Percentiles rank a stretch among this genome's conserved stretches.
These are phyloP conservation scores for Sebastes taczanowskii DNA, from an alignment of 2,797 vertebrate species.

Conservation along the genomic window DNA sequence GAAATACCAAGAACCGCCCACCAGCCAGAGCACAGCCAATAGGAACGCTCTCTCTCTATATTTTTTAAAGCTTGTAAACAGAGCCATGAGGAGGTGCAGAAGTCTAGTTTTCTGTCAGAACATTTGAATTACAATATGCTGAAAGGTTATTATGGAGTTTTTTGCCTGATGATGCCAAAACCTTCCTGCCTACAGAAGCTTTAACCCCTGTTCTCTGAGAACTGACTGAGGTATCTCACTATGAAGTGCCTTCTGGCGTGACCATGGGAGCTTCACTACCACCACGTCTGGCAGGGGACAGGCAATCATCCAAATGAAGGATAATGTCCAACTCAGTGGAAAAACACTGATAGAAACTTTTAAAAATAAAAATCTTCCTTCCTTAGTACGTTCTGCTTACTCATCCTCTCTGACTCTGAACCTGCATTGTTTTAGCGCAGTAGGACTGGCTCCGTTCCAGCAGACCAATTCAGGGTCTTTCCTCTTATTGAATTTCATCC, in stretches of 20 bases:
- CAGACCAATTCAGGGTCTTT: conserved; percentile 81
- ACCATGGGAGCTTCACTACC: neutral
- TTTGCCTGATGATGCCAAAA: no score
- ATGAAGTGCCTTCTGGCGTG: neutral
- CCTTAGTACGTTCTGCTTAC: conserved; percentile 58
- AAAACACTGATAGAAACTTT: neutral
- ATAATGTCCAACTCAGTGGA: neutral
- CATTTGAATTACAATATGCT: no score
- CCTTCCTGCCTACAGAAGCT: rapidly evolving
- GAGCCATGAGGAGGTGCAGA: no score
- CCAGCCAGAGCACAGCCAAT: rapidly evolving
- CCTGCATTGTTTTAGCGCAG: conserved; percentile 66
- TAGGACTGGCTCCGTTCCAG: conserved; percentile 79
- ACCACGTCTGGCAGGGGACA: neutral
- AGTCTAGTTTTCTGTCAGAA: no score
- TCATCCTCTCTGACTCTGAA: conserved; percentile 12
- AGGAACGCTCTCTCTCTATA: no score
- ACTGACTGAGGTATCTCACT: neutral
- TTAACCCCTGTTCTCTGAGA: neutral
- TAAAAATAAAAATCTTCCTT: neutral
- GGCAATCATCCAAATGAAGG: neutral
- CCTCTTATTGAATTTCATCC: conserved; percentile 87
- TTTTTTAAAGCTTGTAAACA: rapidly evolving
- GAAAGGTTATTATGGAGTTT: no score
- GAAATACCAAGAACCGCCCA: no score